Conservation (phyloP, 2,888 invertebrate genomes). For the Catocala fraxini region DNA sequence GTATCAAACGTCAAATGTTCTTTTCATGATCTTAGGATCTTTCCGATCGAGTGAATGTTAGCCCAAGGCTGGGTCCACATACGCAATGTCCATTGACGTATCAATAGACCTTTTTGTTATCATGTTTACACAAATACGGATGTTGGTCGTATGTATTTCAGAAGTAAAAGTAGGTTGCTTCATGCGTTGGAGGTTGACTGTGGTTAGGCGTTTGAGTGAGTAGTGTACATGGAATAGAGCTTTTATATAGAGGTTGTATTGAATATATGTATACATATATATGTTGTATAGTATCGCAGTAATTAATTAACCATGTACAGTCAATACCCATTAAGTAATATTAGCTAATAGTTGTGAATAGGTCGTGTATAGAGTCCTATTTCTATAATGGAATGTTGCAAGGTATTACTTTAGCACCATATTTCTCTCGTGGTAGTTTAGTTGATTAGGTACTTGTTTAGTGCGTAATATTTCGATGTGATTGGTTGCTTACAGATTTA, state of each 20-base stretch:
- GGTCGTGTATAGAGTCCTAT: too few species aligned
- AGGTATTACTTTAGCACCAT: too few species aligned
- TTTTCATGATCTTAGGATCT: conserved; percentile 47
- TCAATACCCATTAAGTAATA: too few species aligned
- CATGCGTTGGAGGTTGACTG: conserved; percentile 16
- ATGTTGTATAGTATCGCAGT: not conserved
- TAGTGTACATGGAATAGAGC: not conserved
- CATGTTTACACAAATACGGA: conserved; percentile 49
- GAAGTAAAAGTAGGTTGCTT: conserved; percentile 15
- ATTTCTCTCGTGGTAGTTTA: too few species aligned
- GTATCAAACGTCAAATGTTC: conserved; percentile 40
- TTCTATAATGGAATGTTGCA: too few species aligned
- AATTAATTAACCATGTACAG: not conserved
- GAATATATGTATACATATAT: not conserved
- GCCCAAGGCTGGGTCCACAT: conserved; percentile 31
- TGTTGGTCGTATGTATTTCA: conserved; percentile 46
- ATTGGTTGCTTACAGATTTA: too few species aligned
- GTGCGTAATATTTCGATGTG: too few species aligned
- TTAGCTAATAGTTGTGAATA: too few species aligned
- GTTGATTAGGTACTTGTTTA: too few species aligned
- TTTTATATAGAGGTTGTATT: not conserved
- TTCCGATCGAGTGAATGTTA: conserved; percentile 40
- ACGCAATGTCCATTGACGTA: conserved; percentile 46
- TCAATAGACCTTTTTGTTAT: conserved; percentile 58
- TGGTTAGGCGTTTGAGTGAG: conserved; percentile 1